Evolutionary conservation across 2,797 vertebrate species (phyloP), one percentile per base, ranked within the genome.

Genomic region (Sorex maritimensis): DNA sequence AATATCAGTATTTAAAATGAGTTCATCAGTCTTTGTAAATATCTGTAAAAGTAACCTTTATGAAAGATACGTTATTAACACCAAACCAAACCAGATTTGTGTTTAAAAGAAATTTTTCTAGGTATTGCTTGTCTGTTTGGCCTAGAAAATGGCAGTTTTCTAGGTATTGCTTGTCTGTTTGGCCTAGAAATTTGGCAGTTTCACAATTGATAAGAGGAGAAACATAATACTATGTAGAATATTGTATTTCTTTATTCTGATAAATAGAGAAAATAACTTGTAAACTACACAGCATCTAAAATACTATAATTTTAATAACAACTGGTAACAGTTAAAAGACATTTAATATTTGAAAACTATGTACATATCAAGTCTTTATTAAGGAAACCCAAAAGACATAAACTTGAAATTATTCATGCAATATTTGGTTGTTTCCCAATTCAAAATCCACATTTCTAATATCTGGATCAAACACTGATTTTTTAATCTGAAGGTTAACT

Each of bases 331-430:
- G 75, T 69, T 87, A 38, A 88, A 92, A 94, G 71, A 17, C 63
- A 63, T 71, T 90, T 93, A 92, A 77, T 92, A 88, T 89, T 89
- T 94, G 88, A 80, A 96, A 96, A 92, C 88, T 95, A 95, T 95
- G 61, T 95, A 95, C 81, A 96, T 80, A 41, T 77, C 78, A 72
- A 81, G 28, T 95, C 19, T 87, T 58, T 92, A 26, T 30, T 46
- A 90, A 92, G 38, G 49, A 92, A 90, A 28, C 9, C 41, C 82
- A 74, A 89, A 86, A 90, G 21, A 63, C 28, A 52, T 61, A 49
- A 63, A 79, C 4, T 72, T 75, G 17, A 95, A 89, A 73, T 84
- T 85, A 93, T 38, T 81, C 41, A 41, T 69, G 28, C 82, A 75
- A 75, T 55, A 75, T 75, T 81, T 93, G 72, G 2, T 86, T 68